Percentiles rank a stretch among this genome's conserved stretches.
These are phyloP conservation scores for Pyrrhia umbra DNA, from an alignment of 2,888 invertebrate genomes.

Conservation along the genomic window DNA sequence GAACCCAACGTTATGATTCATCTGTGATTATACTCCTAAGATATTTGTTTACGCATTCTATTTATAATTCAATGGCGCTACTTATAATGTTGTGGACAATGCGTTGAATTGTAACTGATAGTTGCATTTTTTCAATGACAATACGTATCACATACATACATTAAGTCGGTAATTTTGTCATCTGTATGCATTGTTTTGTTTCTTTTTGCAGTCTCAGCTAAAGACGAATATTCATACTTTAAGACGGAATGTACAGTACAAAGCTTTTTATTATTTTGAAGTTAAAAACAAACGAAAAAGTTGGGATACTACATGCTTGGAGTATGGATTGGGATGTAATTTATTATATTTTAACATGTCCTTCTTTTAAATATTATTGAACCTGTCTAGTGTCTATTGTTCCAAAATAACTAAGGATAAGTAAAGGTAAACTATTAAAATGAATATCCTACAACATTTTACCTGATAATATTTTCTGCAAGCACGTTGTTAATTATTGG, in stretches of 20 bases:
- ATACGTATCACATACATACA: slow-evolving; percentile 19
- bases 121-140: slow-evolving; percentile 56
- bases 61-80: slow-evolving; percentile 57
- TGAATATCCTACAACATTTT: too few relatives aligned
- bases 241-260: neutral
- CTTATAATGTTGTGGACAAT: slow-evolving; percentile 47
- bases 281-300: neutral
- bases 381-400: neutral
- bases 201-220: slow-evolving; percentile 10
- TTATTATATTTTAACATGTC: too few relatives aligned
- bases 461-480: neutral
- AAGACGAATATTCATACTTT: slow-evolving; percentile 16
- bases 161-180: slow-evolving; percentile 23
- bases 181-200: slow-evolving; percentile 27
- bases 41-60: slow-evolving; percentile 60
- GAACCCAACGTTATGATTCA: slow-evolving; percentile 36
- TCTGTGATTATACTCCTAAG: slow-evolving; percentile 46
- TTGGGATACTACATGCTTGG: neutral
- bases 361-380: neutral
- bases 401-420: too few relatives aligned
- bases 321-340: too few relatives aligned
- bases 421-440: neutral
- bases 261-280: neutral
- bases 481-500: slow-evolving; percentile 4
- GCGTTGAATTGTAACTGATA: slow-evolving; percentile 49